A percentile compares a stretch with the other conserved stretches of the same genome.
Conservation (phyloP, 2,888 invertebrate genomes). For the Cephus sareptanus region DNA sequence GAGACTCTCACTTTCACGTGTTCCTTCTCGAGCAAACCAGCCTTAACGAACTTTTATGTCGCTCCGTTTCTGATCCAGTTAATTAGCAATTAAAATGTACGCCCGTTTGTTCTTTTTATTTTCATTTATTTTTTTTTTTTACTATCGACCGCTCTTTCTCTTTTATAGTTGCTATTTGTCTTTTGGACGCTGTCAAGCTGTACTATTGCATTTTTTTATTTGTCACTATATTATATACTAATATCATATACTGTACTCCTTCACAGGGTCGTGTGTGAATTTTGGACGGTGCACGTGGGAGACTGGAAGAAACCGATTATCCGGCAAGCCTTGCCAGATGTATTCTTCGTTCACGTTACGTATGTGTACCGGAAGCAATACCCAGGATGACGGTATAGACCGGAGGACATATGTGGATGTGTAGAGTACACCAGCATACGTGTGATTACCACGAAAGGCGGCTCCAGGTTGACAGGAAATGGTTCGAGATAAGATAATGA, state of each 20-base stretch:
- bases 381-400: slow-evolving; percentile 23
- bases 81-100: background rate
- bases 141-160: background rate
- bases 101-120: background rate
- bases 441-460: slow-evolving; percentile 45
- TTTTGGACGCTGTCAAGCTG: background rate
- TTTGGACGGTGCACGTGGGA: background rate
- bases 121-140: background rate
- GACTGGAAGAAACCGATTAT: slow-evolving; percentile 39
- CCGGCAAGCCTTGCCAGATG: slow-evolving; percentile 36
- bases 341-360: slow-evolving; percentile 16
- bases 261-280: background rate
- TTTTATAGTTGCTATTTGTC: background rate
- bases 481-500: slow-evolving; percentile 60
- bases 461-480: slow-evolving; percentile 60
- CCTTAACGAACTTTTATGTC: background rate
- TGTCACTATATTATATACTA: background rate
- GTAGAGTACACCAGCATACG: slow-evolving; percentile 25
- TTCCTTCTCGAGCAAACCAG: background rate
- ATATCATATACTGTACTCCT: background rate
- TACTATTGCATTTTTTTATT: background rate
- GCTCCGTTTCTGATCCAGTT: background rate
- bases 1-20: background rate
- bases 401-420: slow-evolving; percentile 22
- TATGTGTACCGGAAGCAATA: slow-evolving; percentile 43